Evolutionary conservation across 2,888 invertebrate genomes (phyloP).

Genomic region (Netelia virgata): DNA sequence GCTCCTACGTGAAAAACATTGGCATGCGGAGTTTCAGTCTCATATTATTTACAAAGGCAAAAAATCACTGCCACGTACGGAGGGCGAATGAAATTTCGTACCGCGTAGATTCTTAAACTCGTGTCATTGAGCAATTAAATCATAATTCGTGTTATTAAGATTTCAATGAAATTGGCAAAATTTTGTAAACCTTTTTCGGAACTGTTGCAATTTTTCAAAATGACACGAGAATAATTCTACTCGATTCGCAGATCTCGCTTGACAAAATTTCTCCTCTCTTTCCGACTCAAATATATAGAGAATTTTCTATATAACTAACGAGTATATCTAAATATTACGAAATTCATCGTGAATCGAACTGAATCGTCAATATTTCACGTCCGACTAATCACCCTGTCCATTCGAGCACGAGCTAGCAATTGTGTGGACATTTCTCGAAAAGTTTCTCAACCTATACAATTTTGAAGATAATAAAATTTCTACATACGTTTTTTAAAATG

Average conservation of each 20-base stretch:
- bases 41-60: constrained; percentile 61
- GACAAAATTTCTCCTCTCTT: constrained; percentile 3
- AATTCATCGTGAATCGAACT: not conserved
- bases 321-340: not conserved
- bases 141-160: not conserved
- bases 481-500: too few species aligned
- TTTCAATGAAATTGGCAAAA: not conserved
- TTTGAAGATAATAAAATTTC: too few species aligned
- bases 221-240: constrained; percentile 10
- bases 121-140: constrained; percentile 32
- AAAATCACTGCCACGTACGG: constrained; percentile 27
- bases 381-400: constrained; percentile 1
- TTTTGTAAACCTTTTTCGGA: not conserved
- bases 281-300: constrained; percentile 3
- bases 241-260: not conserved
- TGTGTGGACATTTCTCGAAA: not conserved
- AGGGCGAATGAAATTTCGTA: constrained; percentile 25
- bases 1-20: constrained; percentile 13
- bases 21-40: constrained; percentile 65
- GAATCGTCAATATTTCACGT: constrained; percentile 11
- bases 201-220: not conserved
- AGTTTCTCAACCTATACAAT: not conserved
- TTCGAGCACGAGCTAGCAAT: not conserved
- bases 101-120: constrained; percentile 28
- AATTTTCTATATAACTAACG: not conserved